phyloP scores from a whole-genome alignment of 2,797 vertebrate genomes.

The Melopsittacus undulatus region DNA sequence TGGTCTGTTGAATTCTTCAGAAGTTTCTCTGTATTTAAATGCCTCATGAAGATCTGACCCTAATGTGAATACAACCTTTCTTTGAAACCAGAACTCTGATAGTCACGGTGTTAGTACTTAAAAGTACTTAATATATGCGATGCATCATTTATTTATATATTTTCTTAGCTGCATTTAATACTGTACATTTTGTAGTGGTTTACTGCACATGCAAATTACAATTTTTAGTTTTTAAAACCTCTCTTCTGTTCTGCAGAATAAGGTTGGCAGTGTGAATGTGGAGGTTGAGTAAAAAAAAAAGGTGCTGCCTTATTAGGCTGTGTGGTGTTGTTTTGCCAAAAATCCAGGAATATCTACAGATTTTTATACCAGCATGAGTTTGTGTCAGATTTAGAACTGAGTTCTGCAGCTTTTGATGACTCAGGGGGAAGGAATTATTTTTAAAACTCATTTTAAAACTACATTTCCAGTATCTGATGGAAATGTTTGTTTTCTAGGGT shows the following conservation, averaged over 20 bases:
- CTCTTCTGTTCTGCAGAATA: background rate
- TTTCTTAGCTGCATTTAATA: background rate
- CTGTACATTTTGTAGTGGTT: background rate
- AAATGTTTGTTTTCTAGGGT: conserved; percentile 73
- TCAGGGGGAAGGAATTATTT: conserved; percentile 25
- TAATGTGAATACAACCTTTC: background rate
- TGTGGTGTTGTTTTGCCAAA: background rate
- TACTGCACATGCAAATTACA: background rate
- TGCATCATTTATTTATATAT: background rate
- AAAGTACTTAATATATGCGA: background rate
- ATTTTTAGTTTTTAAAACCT: background rate
- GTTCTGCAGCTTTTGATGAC: background rate
- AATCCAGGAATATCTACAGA: background rate
- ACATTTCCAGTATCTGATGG: conserved; percentile 61
- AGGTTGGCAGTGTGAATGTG: background rate
- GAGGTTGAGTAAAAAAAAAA: background rate
- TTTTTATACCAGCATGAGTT: background rate
- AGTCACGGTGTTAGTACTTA: background rate
- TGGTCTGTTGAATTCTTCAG: background rate
- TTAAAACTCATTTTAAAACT: conserved; percentile 16
- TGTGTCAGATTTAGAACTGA: background rate
- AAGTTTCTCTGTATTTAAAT: background rate
- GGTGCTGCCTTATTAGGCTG: background rate
- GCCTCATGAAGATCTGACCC: background rate
- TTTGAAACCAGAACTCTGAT: background rate